Conservation (phyloP, 2,797 vertebrate species). For the Melanotaenia pygmaea region DNA sequence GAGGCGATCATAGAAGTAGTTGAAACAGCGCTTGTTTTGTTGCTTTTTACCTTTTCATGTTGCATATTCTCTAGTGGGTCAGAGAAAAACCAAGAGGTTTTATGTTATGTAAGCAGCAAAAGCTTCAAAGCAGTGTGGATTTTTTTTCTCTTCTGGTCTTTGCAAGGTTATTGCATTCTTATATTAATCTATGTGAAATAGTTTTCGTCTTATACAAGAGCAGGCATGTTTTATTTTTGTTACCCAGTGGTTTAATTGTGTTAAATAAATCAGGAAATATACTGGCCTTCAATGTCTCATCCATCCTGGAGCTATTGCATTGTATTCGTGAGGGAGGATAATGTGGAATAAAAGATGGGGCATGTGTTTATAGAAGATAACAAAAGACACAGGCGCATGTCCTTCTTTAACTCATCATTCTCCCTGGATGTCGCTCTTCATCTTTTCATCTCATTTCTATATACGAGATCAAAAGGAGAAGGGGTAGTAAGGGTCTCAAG, state of each 20-base stretch:
- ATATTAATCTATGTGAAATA: neutral
- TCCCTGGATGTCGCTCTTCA: constrained; percentile 66
- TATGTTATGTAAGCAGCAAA: constrained; percentile 46
- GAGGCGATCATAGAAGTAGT: constrained; percentile 53
- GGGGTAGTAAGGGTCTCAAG: constrained; percentile 39
- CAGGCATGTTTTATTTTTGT: neutral
- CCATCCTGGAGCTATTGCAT: constrained; percentile 14
- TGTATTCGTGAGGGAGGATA: constrained; percentile 28
- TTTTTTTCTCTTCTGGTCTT: neutral
- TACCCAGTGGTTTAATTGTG: neutral
- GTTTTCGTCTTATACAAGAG: neutral
- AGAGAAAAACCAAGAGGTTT: constrained; percentile 38
- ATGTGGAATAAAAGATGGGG: constrained; percentile 30
- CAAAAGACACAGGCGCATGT: constrained; percentile 44
- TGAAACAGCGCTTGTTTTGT: constrained; percentile 51
- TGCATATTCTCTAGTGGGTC: constrained; percentile 33
- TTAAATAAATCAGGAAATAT: constrained; percentile 2
- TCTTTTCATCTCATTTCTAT: constrained; percentile 73
- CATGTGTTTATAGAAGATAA: constrained; percentile 48
- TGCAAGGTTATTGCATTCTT: constrained; percentile 16
- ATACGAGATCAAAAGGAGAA: constrained; percentile 65
- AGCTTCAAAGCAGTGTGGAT: neutral
- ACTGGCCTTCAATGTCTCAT: neutral
- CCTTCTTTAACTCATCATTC: constrained; percentile 40
- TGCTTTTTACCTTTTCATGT: constrained; percentile 43